Evolutionary conservation across 2,113 vertebrate genomes (phyloP), one percentile per base, ranked within the genome.

Genomic region (Neodontobutis hainanensis): DNA sequence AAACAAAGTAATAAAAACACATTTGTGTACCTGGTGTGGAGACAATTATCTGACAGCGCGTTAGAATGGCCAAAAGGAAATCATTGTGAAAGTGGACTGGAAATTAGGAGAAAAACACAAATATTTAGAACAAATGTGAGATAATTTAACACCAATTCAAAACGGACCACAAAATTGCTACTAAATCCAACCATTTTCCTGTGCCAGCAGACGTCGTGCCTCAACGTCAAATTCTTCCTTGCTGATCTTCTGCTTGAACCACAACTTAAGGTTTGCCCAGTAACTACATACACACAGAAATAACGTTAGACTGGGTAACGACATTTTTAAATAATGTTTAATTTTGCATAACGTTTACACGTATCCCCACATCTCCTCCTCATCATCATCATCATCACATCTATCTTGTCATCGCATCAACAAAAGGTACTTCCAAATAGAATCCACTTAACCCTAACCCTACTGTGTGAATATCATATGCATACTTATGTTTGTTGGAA

Each of bases 171-270:
- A 10, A 1, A 32, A 16, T 6, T 6, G 10, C 0, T 27, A 44
- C 32, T 6, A 40, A 6, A 5, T 79, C 86, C 40, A 6, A 98
- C 97, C 96, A 34, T 97, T 97, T 5, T 99, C 97, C 68, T 98
- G 97, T 0, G 95, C 94, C 77, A 99, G 90, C 4, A 99, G 95
- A 35, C 97, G 91, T 0, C 96, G 95, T 0, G 97, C 97, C 78
- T 99, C 97, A 14, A 95, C 34, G 78, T 99, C 97, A 85, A 99
- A 99, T 85, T 99, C 97, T 73, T 99, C 97, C 64, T 99, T 99
- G 65, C 96, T 99, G 83, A 99, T 99, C 87, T 99, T 99, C 61
- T 99, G 97, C 83, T 99, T 99, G 85, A 99, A 99, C 97, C 97
- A 99, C 0, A 99, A 85, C 74, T 99, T 99, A 59, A 99, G 59